Base-by-base conservation (phyloP, 2,113 vertebrate species). In the Neogale vison region DNA sequence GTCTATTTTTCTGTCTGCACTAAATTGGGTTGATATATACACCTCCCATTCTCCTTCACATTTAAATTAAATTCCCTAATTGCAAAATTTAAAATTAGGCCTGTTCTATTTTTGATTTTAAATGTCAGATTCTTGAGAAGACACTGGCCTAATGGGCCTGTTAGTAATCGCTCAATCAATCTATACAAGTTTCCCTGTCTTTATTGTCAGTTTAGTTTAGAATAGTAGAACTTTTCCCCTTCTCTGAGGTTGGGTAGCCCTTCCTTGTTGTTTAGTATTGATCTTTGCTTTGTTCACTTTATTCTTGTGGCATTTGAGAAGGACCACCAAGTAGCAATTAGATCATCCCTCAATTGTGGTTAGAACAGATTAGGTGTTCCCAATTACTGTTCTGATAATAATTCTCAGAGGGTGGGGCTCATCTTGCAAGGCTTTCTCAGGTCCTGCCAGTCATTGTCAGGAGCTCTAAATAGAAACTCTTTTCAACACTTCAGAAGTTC, bases 371-470 rank as follows among this genome's bases (percentile, higher is more conserved):
- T 89, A 96, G 93, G 90, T 94, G 84, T 97, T 96, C 61, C 50
- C 93, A 87, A 71, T 97, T 72, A 83, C 85, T 76, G 57, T 95
- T 65, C 59, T 91, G 86, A 97, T 79, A 91, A 83, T 96, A 80
- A 96, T 96, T 97, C 84, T 97, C 79, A 90, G 90, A 96, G 94
- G 97, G 96, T 72, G 93, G 96, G 96, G 96, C 88, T 98, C 94
- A 86, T 97, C 76, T 97, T 93, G 61, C 59, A 65, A 98, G 72
- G 63, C 97, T 97, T 97, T 88, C 93, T 97, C 91, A 96, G 97
- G 96, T 98, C 94, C 95, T 98, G 98, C 97, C 97, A 98, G 98
- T 98, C 97, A 97, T 96, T 97, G 97, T 98, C 95, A 97, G 94
- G 57, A 95, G 95, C 77, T 97, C 98, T 97, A 98, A 98, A 97